Evolutionary conservation across 2,113 vertebrate genomes (phyloP), one percentile per base, ranked within the genome.

Genomic region (Todiramphus saurophagus): DNA sequence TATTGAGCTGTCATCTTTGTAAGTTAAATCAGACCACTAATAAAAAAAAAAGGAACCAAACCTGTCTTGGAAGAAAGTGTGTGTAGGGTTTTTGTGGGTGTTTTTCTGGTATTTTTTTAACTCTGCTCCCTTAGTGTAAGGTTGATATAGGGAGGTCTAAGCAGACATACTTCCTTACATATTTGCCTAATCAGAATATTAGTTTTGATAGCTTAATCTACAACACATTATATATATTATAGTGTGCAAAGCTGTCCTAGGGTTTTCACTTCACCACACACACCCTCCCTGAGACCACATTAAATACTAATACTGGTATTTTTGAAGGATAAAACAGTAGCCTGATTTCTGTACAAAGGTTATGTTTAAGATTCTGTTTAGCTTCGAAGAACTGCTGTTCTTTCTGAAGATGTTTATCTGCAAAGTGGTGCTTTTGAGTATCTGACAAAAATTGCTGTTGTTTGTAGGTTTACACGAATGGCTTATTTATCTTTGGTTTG

Each of bases 281-380:
- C 1, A 6, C 2, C 5, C 2, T 44, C 4, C 7, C 1, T 3
- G 31, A 41, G 70, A 56, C 13, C 5, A 10, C 39, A 59, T 81
- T 13, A 50, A 28, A 17, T 86, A 24, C 2, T 9, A 72, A 37
- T 67, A 16, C 19, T 76, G 4, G 5, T 53, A 12, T 83, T 66
- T 79, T 69, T 87, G 8, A 43, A 80, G 41, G 48, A 44, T 80
- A 76, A 76, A 73, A 27, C 16, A 43, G 3, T 60, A 55, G 9
- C n/a, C 13, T 70, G 23, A n/a, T 53, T 79, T 69, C 31, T 60
- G 15, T 43, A 75, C 35, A 37, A 16, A 80, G 80, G 44, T 74
- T 28, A 11, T 8, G 19, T 78, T 87, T 10, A 14, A 24, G 30
- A 24, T 85, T 87, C 19, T 76, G 11, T 73, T 91, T 75, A 83